Conservation (phyloP, 1,140 invertebrate species). For the Metopolophium dirhodum region DNA sequence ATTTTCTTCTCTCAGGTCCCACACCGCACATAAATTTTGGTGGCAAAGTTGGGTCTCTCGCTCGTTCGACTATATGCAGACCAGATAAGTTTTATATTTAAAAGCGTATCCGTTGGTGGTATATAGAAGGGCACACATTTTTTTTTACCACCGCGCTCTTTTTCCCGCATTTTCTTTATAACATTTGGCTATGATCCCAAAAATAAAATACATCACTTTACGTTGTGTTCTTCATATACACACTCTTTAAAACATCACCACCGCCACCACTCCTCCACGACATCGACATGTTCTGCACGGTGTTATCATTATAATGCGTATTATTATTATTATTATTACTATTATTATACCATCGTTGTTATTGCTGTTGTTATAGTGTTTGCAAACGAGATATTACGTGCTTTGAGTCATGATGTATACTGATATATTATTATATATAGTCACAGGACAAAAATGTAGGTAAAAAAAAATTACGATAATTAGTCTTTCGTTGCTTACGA, state of each 20-base stretch:
- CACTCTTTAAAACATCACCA: not conserved
- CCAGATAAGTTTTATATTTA: slow-evolving; percentile 56
- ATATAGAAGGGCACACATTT: not conserved
- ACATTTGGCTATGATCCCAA: slow-evolving; percentile 45
- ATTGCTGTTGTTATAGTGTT: not conserved
- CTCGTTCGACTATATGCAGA: slow-evolving; percentile 52
- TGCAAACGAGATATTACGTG: not conserved
- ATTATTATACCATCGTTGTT: not conserved
- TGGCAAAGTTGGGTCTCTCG: slow-evolving; percentile 2
- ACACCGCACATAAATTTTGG: slow-evolving; percentile 52
- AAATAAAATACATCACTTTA: slow-evolving; percentile 42
- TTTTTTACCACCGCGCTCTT: not conserved
- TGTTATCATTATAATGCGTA: slow-evolving; percentile 12
- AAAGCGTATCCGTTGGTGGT: slow-evolving; percentile 17
- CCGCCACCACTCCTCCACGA: not conserved
- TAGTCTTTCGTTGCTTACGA: not conserved
- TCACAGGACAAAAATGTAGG: not conserved
- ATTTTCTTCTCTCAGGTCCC: slow-evolving; percentile 50
- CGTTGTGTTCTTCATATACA: not conserved
- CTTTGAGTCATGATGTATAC: not conserved
- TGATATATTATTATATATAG: not conserved
- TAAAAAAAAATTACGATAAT: not conserved
- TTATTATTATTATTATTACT: slow-evolving; percentile 22
- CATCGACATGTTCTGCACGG: not conserved
- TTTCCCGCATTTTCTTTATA: not conserved